Evolutionary conservation across 2,113 vertebrate species (phyloP), one percentile per base, ranked within the genome.

Genomic region (Cynopterus brachyotis): DNA sequence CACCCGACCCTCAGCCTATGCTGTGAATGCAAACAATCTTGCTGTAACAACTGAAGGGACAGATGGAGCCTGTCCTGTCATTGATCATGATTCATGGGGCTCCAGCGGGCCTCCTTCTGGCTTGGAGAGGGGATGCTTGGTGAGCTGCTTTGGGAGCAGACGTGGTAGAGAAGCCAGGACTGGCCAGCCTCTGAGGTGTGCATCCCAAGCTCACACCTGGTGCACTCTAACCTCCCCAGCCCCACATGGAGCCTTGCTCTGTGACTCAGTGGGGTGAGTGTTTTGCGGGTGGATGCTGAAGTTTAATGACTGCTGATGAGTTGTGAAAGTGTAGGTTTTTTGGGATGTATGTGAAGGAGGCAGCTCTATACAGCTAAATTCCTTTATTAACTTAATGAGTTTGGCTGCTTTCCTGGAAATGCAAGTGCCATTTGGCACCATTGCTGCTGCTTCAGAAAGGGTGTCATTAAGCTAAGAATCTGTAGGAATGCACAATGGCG

Each of bases 321-420:
- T 22, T 45, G 76, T 12, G 76, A 24, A 0, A 13, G 17, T 4
- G 57, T 2, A 32, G 59, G 22, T 20, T 84, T 88, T 93, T 55
- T 6, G 19, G 95, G 67, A 80, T 53, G 55, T 3, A 3, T 24
- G 64, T 73, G 91, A 96, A 93, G 90, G 47, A 70, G 96, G 81
- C 76, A 40, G 88, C 80, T 64, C 94, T 24, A 45, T 22, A 69
- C 79, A 79, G 69, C 96, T 95, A 60, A 86, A 35, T 94, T 93
- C 64, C 69, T 97, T 96, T 97, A 95, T 97, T 89, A 83, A 93
- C 91, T 97, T 95, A 97, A 96, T 67, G 89, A 95, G 91, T 76
- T 95, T 97, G 98, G 96, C 97, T 97, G 67, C 91, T 13, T 96
- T 98, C 96, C 97, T 97, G 83, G 96, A 97, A 95, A 89, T 6